Evolutionary conservation across 2,888 invertebrate species (phyloP), one percentile per base, ranked within the genome.

Genomic region (Parthenolecanium corni): DNA sequence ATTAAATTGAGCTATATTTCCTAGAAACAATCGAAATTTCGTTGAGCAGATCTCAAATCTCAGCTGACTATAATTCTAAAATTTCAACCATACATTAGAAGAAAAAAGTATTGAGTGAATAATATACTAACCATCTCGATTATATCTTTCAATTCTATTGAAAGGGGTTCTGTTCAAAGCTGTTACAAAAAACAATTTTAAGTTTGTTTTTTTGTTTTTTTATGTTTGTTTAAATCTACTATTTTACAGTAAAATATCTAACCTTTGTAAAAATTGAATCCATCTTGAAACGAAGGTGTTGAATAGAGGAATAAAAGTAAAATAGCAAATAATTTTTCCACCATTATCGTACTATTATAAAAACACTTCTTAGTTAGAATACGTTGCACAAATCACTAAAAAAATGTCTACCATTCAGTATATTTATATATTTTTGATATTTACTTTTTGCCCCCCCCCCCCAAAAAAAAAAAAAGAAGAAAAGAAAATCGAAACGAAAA

Each of bases 261-360:
- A 63, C 63, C 63, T 63, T 63, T 63, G 21, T 46, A 63, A 36
- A 54, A 63, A 47, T 63, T 63, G 38, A 53, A 63, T 53, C 63
- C 63, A 16, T 63, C 53, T 38, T 61, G 51, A 6, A 18, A n/a
- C 1, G 49, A 21, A 20, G 20, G 49, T 20, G 2, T 21, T 23
- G 1, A 49, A 21, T 14, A n/a, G 12, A 3, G 11, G 12, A 23
- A 23, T 11, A 49, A 14, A 49, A 49, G 49, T 23, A 49, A 49
- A 11, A 49, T 23, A 16, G 44, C n/a, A 4, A 42, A 42, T 4
- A 42, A 3, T 4, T 14, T 18, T 18, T 42, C 14, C 44, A 14
- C 14, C 14, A 9, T 42, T 14, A 16, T 14, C 16, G 5, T 42
- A 4, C 4, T 6, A 31, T 31, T 31, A 9, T 31, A 31, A 9